Conservation (phyloP, 1,140 invertebrate genomes). For the Cardiocondyla obscurior region DNA sequence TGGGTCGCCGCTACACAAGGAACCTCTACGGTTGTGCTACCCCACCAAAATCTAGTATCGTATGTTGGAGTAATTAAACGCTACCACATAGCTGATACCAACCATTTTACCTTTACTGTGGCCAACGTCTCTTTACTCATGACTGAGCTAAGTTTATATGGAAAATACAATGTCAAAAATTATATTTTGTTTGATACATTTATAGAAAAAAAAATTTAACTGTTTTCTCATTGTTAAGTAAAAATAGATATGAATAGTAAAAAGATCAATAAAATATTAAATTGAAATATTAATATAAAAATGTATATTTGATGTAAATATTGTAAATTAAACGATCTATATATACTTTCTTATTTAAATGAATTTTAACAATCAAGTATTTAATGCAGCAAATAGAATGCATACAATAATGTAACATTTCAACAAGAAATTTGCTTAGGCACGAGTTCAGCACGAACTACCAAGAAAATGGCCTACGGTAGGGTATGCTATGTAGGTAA, state of each 20-base stretch:
- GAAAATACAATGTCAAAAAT: neutral
- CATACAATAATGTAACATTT: conserved; percentile 29
- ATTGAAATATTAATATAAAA: neutral
- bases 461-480: conserved; percentile 74
- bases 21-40: conserved; percentile 84
- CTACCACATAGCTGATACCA: conserved; percentile 80
- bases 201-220: neutral
- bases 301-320: neutral
- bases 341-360: neutral
- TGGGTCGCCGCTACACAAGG: conserved; percentile 84
- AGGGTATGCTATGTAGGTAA: conserved; percentile 82
- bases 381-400: conserved; percentile 6
- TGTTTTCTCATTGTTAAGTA: neutral
- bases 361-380: neutral
- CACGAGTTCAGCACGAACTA: conserved; percentile 78
- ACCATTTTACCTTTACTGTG: conserved; percentile 72
- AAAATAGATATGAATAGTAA: neutral
- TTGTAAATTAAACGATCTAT: neutral
- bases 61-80: conserved; percentile 77
- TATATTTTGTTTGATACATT: neutral
- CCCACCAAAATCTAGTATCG: conserved; percentile 83
- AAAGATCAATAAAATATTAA: neutral
- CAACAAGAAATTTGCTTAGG: conserved; percentile 72
- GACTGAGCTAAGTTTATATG: conserved; percentile 73
- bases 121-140: conserved; percentile 76